These are phyloP conservation scores for Melanostoma mellinum DNA, from an alignment of 2,888 invertebrate species.

Conservation along the genomic window DNA sequence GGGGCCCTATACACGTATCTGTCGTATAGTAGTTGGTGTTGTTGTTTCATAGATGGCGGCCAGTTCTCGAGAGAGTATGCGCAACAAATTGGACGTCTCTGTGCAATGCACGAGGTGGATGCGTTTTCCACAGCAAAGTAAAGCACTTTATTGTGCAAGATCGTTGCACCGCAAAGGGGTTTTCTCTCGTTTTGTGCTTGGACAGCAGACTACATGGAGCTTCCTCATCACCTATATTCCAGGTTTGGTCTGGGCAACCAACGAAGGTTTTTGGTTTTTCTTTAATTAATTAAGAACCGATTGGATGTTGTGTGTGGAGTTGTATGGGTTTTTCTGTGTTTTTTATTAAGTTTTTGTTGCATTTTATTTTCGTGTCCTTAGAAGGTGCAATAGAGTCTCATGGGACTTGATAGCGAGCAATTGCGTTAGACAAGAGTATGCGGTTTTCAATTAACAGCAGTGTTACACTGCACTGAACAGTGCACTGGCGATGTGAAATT, in stretches of 20 bases:
- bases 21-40: conserved; percentile 9
- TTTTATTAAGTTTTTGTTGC: conserved; percentile 17
- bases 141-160: conserved; percentile 53
- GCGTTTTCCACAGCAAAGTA: conserved; percentile 16
- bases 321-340: not conserved
- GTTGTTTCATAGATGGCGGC: conserved; percentile 3
- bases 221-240: conserved; percentile 62
- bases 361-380: conserved; percentile 43
- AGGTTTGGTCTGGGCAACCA: conserved; percentile 31
- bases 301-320: conserved; percentile 25
- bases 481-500: not conserved
- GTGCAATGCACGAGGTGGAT: conserved; percentile 36
- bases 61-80: conserved; percentile 52
- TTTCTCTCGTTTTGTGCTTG: conserved; percentile 29
- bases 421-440: conserved; percentile 50
- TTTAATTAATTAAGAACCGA: conserved; percentile 69
- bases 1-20: conserved; percentile 47
- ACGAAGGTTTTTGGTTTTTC: conserved; percentile 31
- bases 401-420: conserved; percentile 53
- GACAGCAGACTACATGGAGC: conserved; percentile 54
- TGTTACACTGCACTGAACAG: not conserved
- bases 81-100: conserved; percentile 59
- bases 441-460: conserved; percentile 55
- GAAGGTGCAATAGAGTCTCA: conserved; percentile 43
- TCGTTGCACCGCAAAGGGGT: conserved; percentile 25